phyloP scores from a whole-genome alignment of 2,888 invertebrate species.

The Aelia acuminata region DNA sequence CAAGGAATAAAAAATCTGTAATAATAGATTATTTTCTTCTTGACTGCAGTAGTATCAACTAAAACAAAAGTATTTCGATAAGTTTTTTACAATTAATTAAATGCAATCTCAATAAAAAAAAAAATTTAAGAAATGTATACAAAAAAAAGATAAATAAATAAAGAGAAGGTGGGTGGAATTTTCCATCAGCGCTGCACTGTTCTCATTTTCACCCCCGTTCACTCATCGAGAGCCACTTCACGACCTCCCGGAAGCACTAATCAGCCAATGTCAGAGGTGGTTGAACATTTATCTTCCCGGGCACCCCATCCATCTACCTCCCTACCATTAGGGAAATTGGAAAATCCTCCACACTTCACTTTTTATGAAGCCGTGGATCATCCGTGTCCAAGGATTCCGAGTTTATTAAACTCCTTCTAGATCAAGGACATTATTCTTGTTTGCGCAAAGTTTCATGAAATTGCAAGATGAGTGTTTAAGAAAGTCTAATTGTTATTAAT shows the following conservation, averaged over 20 bases:
- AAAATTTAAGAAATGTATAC: too few species aligned
- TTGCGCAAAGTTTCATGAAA: background rate
- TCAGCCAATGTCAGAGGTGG: slow-evolving; percentile 36
- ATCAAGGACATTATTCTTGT: slow-evolving; percentile 8
- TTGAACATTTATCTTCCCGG: background rate
- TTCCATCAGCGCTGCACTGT: background rate
- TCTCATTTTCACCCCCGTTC: background rate
- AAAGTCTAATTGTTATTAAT: background rate
- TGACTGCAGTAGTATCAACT: too few species aligned
- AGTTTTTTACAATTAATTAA: too few species aligned
- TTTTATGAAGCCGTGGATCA: slow-evolving; percentile 48
- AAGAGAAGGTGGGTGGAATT: background rate
- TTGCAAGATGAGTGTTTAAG: background rate
- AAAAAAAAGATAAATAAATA: too few species aligned
- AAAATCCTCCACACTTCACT: slow-evolving; percentile 42
- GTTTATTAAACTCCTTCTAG: slow-evolving; percentile 30
- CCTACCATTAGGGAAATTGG: slow-evolving; percentile 47
- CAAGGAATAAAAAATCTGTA: too few species aligned
- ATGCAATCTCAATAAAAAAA: too few species aligned
- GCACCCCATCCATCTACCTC: slow-evolving; percentile 37
- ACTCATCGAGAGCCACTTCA: background rate
- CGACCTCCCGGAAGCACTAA: background rate
- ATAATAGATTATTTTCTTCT: too few species aligned
- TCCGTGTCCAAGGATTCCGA: background rate
- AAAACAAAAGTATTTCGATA: too few species aligned